Evolutionary conservation across 2,113 vertebrate genomes (phyloP).

Genomic region (Asarcornis scutulata): DNA sequence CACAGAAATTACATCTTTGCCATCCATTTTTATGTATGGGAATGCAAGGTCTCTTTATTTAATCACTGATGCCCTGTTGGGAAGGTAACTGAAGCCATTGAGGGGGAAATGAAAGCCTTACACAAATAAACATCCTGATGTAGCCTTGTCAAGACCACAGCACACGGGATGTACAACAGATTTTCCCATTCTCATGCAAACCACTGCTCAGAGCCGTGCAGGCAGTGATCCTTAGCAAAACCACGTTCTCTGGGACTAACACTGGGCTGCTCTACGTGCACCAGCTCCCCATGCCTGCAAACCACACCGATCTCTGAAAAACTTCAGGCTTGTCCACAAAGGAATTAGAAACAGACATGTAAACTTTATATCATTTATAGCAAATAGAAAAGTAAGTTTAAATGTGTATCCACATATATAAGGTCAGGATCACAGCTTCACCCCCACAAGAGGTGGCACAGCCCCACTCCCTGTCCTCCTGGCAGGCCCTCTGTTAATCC

Average conservation of each 20-base stretch:
- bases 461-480: background rate
- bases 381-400: background rate
- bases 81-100: background rate
- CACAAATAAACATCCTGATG: background rate
- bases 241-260: background rate
- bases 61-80: background rate
- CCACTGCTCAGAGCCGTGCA: background rate
- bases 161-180: background rate
- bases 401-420: too few relatives aligned
- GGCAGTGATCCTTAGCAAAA: background rate
- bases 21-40: background rate
- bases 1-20: rapidly evolving
- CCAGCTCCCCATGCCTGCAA: background rate
- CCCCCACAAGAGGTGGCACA: rapidly evolving
- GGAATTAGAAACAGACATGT: background rate
- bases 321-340: background rate
- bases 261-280: background rate
- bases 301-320: background rate
- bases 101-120: background rate
- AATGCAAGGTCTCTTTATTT: background rate
- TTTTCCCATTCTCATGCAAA: background rate
- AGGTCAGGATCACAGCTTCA: background rate
- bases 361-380: background rate
- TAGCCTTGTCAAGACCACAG: background rate
- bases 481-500: background rate